phyloP scores from a whole-genome alignment of 2,797 vertebrate species.

The Dendrocincla fuliginosa region DNA sequence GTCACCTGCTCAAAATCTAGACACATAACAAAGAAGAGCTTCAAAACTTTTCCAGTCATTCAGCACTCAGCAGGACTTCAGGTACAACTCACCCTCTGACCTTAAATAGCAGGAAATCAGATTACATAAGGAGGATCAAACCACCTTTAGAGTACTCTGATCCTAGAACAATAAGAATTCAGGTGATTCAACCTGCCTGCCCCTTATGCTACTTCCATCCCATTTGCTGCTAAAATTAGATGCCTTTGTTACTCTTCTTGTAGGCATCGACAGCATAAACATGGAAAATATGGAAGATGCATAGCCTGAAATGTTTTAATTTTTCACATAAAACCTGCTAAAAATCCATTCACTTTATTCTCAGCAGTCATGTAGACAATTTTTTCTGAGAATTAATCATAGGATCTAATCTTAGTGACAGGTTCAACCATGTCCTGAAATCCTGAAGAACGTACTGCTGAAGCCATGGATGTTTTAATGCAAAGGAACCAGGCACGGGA shows the following conservation, averaged over 20 bases:
- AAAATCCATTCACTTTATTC: background rate
- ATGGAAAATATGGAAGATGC: background rate
- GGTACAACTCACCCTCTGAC: background rate
- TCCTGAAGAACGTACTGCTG: background rate
- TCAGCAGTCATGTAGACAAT: background rate
- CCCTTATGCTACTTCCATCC: background rate
- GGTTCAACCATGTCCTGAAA: background rate
- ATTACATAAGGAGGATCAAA: background rate
- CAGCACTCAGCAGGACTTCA: background rate
- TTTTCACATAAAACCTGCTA: background rate
- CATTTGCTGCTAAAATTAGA: background rate
- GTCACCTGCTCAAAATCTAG: background rate
- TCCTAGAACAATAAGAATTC: background rate
- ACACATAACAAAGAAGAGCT: background rate
- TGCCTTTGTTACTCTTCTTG: background rate
- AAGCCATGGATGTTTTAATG: background rate
- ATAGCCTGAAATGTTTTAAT: background rate
- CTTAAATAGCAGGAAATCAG: background rate
- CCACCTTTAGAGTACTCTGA: background rate
- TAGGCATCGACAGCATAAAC: background rate
- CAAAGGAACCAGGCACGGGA: background rate
- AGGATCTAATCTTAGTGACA: background rate
- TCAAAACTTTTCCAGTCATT: slow-evolving; percentile 13
- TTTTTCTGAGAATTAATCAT: background rate
- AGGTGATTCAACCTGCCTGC: background rate